These are phyloP conservation scores for Terrapene triunguis DNA, from an alignment of 2,113 vertebrate species.

Conservation along the genomic window DNA sequence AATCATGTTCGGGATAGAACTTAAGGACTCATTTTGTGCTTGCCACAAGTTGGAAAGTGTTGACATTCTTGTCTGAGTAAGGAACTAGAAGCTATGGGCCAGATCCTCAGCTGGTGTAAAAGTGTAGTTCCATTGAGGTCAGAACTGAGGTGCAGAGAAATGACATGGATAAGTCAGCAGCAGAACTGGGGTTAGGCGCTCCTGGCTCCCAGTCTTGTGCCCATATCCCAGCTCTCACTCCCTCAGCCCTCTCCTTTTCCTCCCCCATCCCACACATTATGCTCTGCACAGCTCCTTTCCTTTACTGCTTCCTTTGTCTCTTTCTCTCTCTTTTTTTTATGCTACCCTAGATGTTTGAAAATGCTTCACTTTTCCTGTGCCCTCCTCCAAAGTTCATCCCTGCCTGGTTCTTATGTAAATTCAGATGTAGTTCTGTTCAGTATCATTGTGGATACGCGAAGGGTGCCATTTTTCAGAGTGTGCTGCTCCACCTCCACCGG, in stretches of 20 bases:
- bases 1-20: background rate
- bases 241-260: background rate
- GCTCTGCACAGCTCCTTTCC: background rate
- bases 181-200: too few relatives aligned
- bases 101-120: background rate
- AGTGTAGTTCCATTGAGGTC: background rate
- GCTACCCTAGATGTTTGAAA: background rate
- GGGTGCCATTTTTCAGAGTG: too few relatives aligned
- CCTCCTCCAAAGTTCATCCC: too few relatives aligned
- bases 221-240: background rate
- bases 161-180: background rate
- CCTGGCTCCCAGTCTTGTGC: background rate
- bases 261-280: background rate
- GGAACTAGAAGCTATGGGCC: background rate
- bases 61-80: background rate
- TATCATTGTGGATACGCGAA: too few relatives aligned
- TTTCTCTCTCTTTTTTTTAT: background rate
- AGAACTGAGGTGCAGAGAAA: background rate
- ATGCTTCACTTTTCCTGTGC: background rate
- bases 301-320: background rate
- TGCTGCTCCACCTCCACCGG: too few relatives aligned
- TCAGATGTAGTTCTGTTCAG: too few relatives aligned
- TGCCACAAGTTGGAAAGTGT: background rate
- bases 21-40: rapidly evolving
- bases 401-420: too few relatives aligned